Evolutionary conservation across 2,888 invertebrate genomes (phyloP).

Genomic region (Nasonovia ribisnigri): DNA sequence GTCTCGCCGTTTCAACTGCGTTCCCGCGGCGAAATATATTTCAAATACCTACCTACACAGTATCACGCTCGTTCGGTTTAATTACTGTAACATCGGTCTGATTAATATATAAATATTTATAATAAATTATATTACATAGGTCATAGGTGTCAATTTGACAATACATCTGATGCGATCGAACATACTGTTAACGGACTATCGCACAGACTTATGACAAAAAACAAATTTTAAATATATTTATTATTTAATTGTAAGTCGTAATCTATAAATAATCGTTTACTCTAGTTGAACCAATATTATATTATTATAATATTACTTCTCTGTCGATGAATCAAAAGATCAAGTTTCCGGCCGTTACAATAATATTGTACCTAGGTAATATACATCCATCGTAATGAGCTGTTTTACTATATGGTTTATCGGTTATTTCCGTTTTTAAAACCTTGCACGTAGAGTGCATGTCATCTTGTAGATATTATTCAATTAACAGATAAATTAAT

Average conservation of each 20-base stretch:
- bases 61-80: background rate
- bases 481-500: background rate
- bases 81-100: background rate
- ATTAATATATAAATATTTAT: too few relatives aligned
- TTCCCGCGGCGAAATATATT: background rate
- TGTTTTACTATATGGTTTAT: background rate
- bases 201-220: background rate
- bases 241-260: background rate
- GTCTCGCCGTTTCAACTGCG: background rate
- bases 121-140: too few relatives aligned
- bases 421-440: background rate
- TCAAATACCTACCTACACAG: background rate
- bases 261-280: background rate
- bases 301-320: background rate
- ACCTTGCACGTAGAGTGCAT: background rate
- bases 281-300: background rate
- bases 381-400: background rate
- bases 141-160: background rate
- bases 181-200: background rate
- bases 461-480: background rate
- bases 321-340: background rate
- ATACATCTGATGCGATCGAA: background rate
- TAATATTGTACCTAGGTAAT: background rate
- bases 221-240: background rate
- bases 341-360: background rate